Base-by-base conservation (phyloP, 2,113 vertebrate genomes). In the Thunnus maccoyii region DNA sequence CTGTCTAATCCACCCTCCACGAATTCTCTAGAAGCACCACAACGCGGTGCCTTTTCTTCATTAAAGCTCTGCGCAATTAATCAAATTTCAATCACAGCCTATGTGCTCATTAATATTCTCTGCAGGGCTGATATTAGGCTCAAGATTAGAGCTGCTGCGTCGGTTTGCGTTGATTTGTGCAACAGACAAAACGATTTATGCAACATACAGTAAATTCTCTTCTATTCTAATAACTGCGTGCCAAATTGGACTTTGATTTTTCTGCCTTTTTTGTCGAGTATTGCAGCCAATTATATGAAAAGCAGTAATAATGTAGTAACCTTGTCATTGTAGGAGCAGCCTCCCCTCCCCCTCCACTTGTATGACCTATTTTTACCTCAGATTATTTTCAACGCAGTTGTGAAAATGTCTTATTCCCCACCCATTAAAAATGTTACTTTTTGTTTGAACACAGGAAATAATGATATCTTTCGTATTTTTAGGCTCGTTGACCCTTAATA, bases 21-120 rank as follows among this genome's bases (percentile, higher is more conserved):
- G 83, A 89, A 88, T 76, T 66, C 22, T 87, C 79, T 57, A 79
- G 80, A 90, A 85, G 72, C 82, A 77, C 57, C 67, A 13, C n/a
- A 63, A 4, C 3, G 20, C 7, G 8, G 13, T 18, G 32, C 25
- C 20, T 8, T 64, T 48, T 61, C 54, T 57, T 17, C 4, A 48
- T 17, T 20, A 18, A 57, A 56, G 10, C 20, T 16, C 22, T 15
- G 20, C 56, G 55, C 32, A 18, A 3, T 61, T 3, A 62, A 44
- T 67, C 2, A 69, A 18, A 13, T 47, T 0, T 4, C 17, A 56
- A 17, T 16, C 6, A 13, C 2, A 17, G 47, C 51, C 14, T 2
- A 27, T 41, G 44, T 58, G 27, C 17, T 74, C 22, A 30, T 46
- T 52, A 10, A 30, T 12, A n/a, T 75, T 52, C 41, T 72, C 11